Evolutionary conservation across 2,888 invertebrate genomes (phyloP).

Genomic region (Apeira syringaria): DNA sequence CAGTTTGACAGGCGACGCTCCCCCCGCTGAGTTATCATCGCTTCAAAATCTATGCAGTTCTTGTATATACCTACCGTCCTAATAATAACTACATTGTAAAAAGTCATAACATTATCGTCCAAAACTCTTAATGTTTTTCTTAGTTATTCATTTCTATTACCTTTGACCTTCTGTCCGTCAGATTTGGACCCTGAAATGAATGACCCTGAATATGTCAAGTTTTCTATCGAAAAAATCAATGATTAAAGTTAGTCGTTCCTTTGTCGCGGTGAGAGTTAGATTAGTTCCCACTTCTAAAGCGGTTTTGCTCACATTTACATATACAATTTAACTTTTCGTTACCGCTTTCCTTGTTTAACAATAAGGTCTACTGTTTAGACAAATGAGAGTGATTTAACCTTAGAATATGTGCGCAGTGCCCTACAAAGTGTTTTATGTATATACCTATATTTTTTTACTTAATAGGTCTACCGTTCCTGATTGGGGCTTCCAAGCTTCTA

Average conservation of each 20-base stretch:
- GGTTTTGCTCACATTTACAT: constrained; percentile 60
- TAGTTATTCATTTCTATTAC: not conserved
- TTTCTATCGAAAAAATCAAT: constrained; percentile 31
- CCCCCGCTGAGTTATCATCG: too few species aligned
- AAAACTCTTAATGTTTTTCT: not conserved
- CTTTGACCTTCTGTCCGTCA: not conserved
- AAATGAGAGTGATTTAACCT: not conserved
- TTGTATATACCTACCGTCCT: too few species aligned
- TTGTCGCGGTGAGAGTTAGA: constrained; percentile 36
- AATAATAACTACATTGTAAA: too few species aligned
- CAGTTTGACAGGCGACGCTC: too few species aligned
- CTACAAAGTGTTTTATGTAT: too few species aligned
- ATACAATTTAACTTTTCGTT: constrained; percentile 64
- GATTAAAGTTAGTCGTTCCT: constrained; percentile 33
- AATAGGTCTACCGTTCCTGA: too few species aligned
- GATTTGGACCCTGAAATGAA: too few species aligned
- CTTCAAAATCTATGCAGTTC: too few species aligned
- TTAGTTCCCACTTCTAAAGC: constrained; percentile 44
- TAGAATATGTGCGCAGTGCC: too few species aligned
- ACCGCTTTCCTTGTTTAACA: constrained; percentile 14
- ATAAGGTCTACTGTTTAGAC: constrained; percentile 4
- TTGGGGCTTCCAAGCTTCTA: too few species aligned
- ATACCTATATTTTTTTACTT: too few species aligned
- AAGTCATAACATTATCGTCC: not conserved
- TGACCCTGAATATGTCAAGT: too few species aligned